A percentile compares a stretch with the other conserved stretches of the same genome.
Evolutionary conservation across 2,797 vertebrate species (phyloP).

Genomic region (Sphaeramia orbicularis): DNA sequence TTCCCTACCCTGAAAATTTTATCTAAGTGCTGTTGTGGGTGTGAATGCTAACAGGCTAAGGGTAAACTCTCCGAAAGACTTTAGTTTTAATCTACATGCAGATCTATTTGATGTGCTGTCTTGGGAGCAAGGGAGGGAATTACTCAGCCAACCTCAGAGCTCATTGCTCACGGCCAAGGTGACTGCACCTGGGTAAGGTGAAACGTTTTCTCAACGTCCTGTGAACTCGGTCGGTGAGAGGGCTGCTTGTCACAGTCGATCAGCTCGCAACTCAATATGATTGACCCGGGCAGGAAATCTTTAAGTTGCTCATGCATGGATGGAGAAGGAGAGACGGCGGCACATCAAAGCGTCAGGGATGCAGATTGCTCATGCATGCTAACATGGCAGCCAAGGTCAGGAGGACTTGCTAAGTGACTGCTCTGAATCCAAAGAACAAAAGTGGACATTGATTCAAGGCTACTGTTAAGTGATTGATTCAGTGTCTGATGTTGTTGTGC

Average conservation of each 20-base stretch:
- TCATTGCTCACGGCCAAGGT: slow-evolving; percentile 63
- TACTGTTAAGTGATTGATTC: slow-evolving; percentile 27
- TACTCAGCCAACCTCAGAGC: slow-evolving; percentile 51
- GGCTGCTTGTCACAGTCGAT: slow-evolving; percentile 75
- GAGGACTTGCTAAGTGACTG: slow-evolving; percentile 68
- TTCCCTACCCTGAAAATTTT: neutral
- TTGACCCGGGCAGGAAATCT: slow-evolving; percentile 82
- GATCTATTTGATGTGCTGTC: slow-evolving; percentile 62
- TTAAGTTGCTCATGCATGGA: slow-evolving; percentile 76
- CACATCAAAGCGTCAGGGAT: slow-evolving; percentile 70
- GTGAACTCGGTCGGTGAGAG: slow-evolving; percentile 32
- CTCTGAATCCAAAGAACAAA: slow-evolving; percentile 42
- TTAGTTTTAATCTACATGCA: slow-evolving; percentile 67
- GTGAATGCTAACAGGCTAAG: slow-evolving; percentile 50
- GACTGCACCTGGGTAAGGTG: slow-evolving; percentile 65
- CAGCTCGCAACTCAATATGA: slow-evolving; percentile 68
- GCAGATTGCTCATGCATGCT: slow-evolving; percentile 76
- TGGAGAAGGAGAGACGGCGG: slow-evolving; percentile 57
- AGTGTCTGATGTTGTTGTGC: slow-evolving; percentile 1
- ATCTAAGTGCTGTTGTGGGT: slow-evolving; percentile 14
- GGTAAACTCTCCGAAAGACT: slow-evolving; percentile 37
- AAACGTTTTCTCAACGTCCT: slow-evolving; percentile 44
- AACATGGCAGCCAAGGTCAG: slow-evolving; percentile 79
- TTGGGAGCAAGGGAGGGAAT: slow-evolving; percentile 49
- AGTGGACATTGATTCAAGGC: slow-evolving; percentile 46